These are phyloP conservation scores for Zosterops pallidus DNA, from an alignment of 2,113 vertebrate genomes.

Conservation along the genomic window DNA sequence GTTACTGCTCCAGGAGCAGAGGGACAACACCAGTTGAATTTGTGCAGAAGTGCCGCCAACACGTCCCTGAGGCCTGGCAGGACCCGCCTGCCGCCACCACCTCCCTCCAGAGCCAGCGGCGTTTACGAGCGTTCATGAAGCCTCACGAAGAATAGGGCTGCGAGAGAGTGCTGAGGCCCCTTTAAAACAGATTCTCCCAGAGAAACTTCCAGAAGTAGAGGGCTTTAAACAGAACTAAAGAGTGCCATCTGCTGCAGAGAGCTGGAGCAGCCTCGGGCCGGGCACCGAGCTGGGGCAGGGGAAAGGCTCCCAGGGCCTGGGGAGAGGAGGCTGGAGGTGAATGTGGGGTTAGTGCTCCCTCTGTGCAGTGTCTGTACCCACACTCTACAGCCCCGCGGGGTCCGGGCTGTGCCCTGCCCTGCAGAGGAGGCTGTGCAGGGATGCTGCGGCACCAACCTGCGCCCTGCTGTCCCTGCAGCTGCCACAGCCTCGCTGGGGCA, in stretches of 20 bases:
- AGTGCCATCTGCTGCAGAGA: constrained; percentile 83
- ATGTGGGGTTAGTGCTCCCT: rapidly evolving
- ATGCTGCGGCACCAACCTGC: neutral
- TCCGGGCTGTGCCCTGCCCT: rapidly evolving
- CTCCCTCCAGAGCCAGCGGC: neutral
- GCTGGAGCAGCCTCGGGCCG: constrained; percentile 27
- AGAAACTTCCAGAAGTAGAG: constrained; percentile 84
- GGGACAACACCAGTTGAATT: neutral
- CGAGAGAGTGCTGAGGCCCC: constrained; percentile 50
- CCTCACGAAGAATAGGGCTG: constrained; percentile 56
- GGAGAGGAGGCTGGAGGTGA: neutral
- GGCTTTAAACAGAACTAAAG: constrained; percentile 81
- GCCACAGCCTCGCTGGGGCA: neutral
- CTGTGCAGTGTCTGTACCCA: rapidly evolving
- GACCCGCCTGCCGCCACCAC: neutral
- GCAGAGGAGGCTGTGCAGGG: rapidly evolving
- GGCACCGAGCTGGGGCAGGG: neutral
- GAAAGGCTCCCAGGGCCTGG: rapidly evolving
- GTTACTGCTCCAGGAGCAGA: neutral
- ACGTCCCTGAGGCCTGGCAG: neutral
- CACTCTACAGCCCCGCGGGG: rapidly evolving
- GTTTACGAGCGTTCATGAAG: constrained; percentile 33
- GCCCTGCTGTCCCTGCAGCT: neutral
- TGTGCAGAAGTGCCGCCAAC: neutral
- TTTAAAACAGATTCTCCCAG: constrained; percentile 69